Evolutionary conservation across 2,888 invertebrate genomes (phyloP).

Genomic region (Aleiodes alternator): DNA sequence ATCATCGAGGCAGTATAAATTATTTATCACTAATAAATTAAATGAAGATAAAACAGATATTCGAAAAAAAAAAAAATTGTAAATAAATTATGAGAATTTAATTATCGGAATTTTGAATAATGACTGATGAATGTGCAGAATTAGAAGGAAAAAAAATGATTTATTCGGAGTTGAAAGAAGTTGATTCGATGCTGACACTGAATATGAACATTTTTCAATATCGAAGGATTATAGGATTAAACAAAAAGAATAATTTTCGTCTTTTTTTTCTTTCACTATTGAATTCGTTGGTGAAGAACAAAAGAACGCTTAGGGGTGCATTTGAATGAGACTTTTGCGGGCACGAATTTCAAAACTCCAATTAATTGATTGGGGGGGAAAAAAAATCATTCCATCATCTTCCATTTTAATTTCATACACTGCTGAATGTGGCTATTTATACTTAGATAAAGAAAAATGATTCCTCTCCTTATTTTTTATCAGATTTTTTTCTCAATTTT

Average conservation of each 20-base stretch:
- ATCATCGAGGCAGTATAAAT: conserved; percentile 35
- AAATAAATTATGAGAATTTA: conserved; percentile 19
- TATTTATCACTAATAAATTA: neutral
- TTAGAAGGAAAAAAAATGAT: conserved; percentile 1
- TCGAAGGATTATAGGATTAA: neutral
- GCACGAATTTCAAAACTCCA: conserved; percentile 19
- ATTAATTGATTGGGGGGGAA: neutral
- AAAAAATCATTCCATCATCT: conserved; percentile 27
- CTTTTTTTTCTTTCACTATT: conserved; percentile 8
- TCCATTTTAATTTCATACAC: conserved; percentile 21
- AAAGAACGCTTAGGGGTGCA: conserved; percentile 35
- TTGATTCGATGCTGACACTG: conserved; percentile 46
- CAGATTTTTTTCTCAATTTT: conserved; percentile 2
- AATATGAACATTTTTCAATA: conserved; percentile 2
- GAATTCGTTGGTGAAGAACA: conserved; percentile 31
- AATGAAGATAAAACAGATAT: neutral
- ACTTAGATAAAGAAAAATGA: conserved; percentile 16
- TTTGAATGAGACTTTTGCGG: conserved; percentile 22
- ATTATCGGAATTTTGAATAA: conserved; percentile 5
- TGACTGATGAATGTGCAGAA: neutral
- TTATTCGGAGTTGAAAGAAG: conserved; percentile 40
- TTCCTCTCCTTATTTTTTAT: conserved; percentile 10
- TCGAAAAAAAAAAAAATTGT: conserved; percentile 24
- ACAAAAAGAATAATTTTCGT: neutral
- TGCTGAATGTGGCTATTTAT: conserved; percentile 16